Conservation (phyloP, 23 tunicate species). For the Clavelina lepadiformis region DNA sequence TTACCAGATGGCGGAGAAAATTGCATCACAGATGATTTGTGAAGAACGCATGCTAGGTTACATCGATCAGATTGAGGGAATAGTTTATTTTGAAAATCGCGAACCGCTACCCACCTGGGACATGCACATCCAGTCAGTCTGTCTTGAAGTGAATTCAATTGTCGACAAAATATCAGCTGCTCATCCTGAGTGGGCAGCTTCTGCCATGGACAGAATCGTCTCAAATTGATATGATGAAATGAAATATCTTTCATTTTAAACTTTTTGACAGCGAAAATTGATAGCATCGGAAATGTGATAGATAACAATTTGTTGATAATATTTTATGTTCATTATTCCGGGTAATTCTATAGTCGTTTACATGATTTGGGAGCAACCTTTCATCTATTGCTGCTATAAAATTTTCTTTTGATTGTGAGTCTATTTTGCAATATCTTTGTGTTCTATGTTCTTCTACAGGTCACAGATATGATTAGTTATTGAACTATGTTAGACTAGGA, state of each 20-base stretch:
- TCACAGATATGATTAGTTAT: not conserved
- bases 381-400: too few species aligned
- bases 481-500: not conserved
- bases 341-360: not conserved
- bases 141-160: conserved; percentile 71
- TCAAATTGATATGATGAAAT: not conserved
- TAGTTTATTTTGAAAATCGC: conserved; percentile 79
- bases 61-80: conserved; percentile 86
- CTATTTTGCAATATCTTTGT: too few species aligned
- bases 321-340: not conserved
- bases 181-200: conserved; percentile 81
- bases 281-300: not conserved
- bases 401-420: too few species aligned
- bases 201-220: conserved; percentile 45
- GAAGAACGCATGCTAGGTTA: conserved; percentile 89
- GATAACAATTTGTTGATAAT: not conserved
- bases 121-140: conserved; percentile 69
- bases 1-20: conserved; percentile 78
- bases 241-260: not conserved
- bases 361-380: too few species aligned
- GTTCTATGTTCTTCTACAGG: not conserved
- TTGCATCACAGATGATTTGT: conserved; percentile 91
- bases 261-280: not conserved
- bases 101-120: conserved; percentile 94
- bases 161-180: conserved; percentile 75